Percentiles rank a stretch among this genome's conserved stretches.
Conservation (phyloP, 2,888 invertebrate genomes). For the Eupithecia tripunctaria region DNA sequence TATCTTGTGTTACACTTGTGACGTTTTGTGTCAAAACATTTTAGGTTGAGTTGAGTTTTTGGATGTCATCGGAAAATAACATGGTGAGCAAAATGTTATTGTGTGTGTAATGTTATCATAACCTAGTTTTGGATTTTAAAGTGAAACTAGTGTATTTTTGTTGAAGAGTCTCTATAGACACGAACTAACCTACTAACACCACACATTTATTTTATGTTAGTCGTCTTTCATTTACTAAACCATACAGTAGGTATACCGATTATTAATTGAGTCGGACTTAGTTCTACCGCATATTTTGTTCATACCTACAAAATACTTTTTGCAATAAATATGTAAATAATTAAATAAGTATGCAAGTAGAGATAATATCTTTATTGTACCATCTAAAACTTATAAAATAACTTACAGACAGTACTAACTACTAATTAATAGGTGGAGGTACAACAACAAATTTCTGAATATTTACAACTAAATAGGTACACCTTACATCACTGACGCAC, state of each 20-base stretch:
- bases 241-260: too few relatives aligned
- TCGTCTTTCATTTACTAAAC: not conserved
- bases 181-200: conserved; percentile 8
- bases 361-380: too few relatives aligned
- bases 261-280: not conserved
- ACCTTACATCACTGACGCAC: not conserved
- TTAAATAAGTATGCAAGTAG: too few relatives aligned
- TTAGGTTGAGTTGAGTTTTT: not conserved
- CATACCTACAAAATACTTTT: not conserved
- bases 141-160: conserved; percentile 21
- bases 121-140: conserved; percentile 25
- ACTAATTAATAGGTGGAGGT: too few relatives aligned
- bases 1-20: conserved; percentile 29
- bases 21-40: conserved; percentile 17
- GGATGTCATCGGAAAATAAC: conserved; percentile 28
- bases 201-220: not conserved
- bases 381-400: too few relatives aligned
- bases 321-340: not conserved
- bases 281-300: not conserved
- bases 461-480: not conserved
- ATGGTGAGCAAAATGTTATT: not conserved
- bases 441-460: too few relatives aligned
- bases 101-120: conserved; percentile 7
- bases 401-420: too few relatives aligned
- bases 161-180: conserved; percentile 11